Percentiles rank a stretch among this genome's conserved stretches.
phyloP scores from a whole-genome alignment of 2,113 vertebrate species.

The Epinephelus cyanopodus region DNA sequence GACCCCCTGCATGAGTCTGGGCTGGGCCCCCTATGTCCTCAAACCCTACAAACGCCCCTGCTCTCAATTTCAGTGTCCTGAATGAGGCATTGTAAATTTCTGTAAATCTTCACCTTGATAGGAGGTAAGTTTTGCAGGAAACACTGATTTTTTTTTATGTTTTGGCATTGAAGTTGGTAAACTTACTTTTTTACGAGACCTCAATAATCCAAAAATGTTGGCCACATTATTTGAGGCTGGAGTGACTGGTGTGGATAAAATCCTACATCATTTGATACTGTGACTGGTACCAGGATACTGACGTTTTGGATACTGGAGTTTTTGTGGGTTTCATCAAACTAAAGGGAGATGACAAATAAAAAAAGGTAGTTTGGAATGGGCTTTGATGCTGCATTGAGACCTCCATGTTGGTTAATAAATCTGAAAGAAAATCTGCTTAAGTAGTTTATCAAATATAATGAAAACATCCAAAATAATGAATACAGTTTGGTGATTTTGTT shows the following conservation, averaged over 20 bases:
- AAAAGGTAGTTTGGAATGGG: background rate
- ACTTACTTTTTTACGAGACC: background rate
- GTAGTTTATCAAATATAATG: background rate
- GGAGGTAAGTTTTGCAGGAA: background rate
- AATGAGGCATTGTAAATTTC: too few species aligned
- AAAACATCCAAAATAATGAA: background rate
- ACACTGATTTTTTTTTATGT: too few species aligned
- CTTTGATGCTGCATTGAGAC: too few species aligned
- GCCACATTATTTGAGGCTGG: background rate
- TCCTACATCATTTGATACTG: background rate
- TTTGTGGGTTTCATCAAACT: background rate
- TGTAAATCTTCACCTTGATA: background rate
- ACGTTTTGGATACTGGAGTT: background rate
- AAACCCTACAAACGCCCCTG: too few species aligned
- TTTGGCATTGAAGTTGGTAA: background rate
- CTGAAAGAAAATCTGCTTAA: background rate
- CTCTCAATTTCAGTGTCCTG: too few species aligned
- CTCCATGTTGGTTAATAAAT: too few species aligned
- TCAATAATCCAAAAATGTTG: background rate
- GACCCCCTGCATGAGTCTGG: too few species aligned
- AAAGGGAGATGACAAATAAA: background rate
- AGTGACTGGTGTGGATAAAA: background rate
- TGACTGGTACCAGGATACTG: background rate
- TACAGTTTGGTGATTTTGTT: background rate
- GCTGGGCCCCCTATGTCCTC: too few species aligned